phyloP scores from a whole-genome alignment of 2,113 vertebrate genomes.

The Cepphus grylle region DNA sequence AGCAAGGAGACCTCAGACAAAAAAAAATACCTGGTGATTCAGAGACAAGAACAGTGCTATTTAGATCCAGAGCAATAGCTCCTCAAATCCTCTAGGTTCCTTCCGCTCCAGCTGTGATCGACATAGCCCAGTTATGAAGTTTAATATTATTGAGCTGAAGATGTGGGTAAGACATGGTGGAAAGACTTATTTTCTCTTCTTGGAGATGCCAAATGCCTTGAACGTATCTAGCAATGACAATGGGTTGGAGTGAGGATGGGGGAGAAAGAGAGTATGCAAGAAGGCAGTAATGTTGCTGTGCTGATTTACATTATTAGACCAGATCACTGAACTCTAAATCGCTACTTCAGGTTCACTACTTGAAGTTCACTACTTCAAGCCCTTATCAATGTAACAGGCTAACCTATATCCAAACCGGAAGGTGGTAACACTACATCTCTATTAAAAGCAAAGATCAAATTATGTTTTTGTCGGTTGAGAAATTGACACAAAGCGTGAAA shows the following conservation, averaged over 20 bases:
- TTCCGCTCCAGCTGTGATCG: not conserved
- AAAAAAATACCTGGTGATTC: not conserved
- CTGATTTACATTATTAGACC: not conserved
- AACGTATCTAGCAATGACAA: not conserved
- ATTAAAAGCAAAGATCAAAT: not conserved
- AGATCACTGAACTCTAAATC: not conserved
- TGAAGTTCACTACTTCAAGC: not conserved
- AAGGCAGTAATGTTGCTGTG: not conserved
- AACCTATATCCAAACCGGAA: not conserved
- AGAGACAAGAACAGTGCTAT: not conserved
- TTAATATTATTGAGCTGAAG: not conserved
- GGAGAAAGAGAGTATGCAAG: not conserved
- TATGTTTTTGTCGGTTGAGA: not conserved
- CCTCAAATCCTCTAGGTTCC: not conserved
- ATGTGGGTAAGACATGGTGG: not conserved
- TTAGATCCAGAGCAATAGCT: not conserved
- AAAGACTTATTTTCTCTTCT: not conserved
- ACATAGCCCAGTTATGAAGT: not conserved
- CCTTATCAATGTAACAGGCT: not conserved
- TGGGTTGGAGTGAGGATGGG: not conserved
- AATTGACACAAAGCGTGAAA: not conserved
- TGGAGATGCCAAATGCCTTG: not conserved
- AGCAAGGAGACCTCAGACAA: not conserved
- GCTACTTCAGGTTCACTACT: not conserved
- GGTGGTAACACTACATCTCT: not conserved